phyloP scores from a whole-genome alignment of 2,113 vertebrate species.

The Pteruthius melanotis region DNA sequence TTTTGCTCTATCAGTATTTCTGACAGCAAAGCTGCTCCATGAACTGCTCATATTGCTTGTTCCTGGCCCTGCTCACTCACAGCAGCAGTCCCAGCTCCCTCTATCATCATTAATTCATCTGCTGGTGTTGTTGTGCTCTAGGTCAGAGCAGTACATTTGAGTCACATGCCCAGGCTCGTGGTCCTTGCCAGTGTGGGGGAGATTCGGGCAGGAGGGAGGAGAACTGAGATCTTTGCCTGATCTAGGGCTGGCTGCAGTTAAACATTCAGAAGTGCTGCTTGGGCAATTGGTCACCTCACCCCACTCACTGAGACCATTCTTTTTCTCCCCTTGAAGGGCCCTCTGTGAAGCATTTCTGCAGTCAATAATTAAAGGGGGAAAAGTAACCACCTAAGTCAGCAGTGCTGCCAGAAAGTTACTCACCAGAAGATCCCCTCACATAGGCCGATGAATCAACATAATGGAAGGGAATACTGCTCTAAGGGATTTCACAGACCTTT shows the following conservation, averaged over 20 bases:
- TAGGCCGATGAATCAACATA: not conserved
- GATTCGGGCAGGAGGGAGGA: not conserved
- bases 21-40: not conserved
- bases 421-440: not conserved
- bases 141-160: fast-evolving
- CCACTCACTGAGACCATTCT: not conserved
- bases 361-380: not conserved
- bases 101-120: not conserved
- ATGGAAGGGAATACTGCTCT: not conserved
- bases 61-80: not conserved
- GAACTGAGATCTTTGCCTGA: not conserved
- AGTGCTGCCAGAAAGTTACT: not conserved
- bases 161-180: not conserved
- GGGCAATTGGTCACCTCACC: not conserved
- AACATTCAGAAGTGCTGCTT: not conserved
- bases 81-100: not conserved
- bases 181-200: not conserved
- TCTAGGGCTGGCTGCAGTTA: not conserved
- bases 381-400: not conserved
- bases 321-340: not conserved
- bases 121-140: not conserved
- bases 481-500: not conserved
- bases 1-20: not conserved
- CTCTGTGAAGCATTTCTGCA: not conserved
- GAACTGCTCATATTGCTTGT: not conserved